Conservation (phyloP, 2,113 vertebrate genomes). For the Platichthys stellatus region DNA sequence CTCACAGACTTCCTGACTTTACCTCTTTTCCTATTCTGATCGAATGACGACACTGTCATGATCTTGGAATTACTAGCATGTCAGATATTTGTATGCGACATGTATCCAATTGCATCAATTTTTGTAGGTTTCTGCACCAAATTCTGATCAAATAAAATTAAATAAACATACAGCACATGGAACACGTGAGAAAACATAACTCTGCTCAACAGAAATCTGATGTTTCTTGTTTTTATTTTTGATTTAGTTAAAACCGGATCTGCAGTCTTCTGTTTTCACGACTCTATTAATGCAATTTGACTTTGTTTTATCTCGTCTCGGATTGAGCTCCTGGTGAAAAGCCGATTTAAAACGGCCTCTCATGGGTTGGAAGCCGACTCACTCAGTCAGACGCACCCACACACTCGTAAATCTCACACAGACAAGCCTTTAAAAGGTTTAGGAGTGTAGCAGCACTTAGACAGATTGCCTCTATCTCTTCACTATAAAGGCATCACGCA, state of each 20-base stretch:
- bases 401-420: slow-evolving; percentile 44
- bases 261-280: not conserved
- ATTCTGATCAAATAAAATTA: not conserved
- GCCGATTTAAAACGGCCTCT: slow-evolving; percentile 45
- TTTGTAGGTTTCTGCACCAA: too few species aligned
- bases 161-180: too few species aligned
- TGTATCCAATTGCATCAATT: too few species aligned
- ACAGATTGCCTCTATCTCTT: slow-evolving; percentile 79
- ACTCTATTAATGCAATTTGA: slow-evolving; percentile 6
- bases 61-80: too few species aligned
- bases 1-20: too few species aligned
- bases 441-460: slow-evolving; percentile 77
- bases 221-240: not conserved
- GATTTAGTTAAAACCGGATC: not conserved
- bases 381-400: slow-evolving; percentile 26
- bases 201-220: not conserved
- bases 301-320: not conserved
- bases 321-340: slow-evolving; percentile 37
- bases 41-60: too few species aligned
- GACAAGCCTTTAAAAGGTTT: slow-evolving; percentile 79
- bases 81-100: too few species aligned
- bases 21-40: too few species aligned
- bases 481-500: slow-evolving; percentile 52
- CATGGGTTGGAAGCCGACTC: slow-evolving; percentile 21
- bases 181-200: not conserved